Evolutionary conservation across 2,888 invertebrate species (phyloP), one percentile per base, ranked within the genome.

Genomic region (Stegana nigrithorax): DNA sequence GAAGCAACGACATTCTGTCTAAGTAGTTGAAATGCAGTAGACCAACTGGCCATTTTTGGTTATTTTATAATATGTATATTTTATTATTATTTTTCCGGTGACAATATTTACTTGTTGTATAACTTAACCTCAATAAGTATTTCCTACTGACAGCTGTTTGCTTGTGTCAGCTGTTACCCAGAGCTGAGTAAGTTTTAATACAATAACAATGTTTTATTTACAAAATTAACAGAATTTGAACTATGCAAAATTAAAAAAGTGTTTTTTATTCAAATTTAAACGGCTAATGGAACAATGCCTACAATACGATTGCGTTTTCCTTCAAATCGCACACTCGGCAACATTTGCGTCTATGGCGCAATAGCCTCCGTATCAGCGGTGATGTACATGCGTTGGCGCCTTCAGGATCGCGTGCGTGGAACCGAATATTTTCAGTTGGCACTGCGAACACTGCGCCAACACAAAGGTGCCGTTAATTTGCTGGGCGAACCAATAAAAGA

Each of bases 401-500:
- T 91, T 5, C 87, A 89, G 64, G 86, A 88, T 12, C 87, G 88
- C 60, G 84, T 92, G 27, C 87, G 88, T 69, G 78, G 86, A 61
- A 87, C 88, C 2, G 89, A 89, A 19, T 90, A 89, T 78, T 93
- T 91, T 78, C 89, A 88, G 81, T 86, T 88, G 68, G 92, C 92
- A 0, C 72, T 93, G 51, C 87, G 89, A 73, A 86, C 84, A 8
- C 75, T 93, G 19, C 84, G 89, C 0, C 73, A 78, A 17, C 82
- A 84, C 45, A 80, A 67, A 60, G 84, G 82, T 78, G 91, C 91
- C 3, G 86, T 90, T 4, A 82, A 88, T 56, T 86, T 91, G 66
- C 84, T 94, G 39, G 94, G 94, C 2, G 90, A 92, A 81, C 93
- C 94, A 1, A 91, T 94, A 36, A 89, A 88, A 80, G 90, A 90